Conservation (phyloP, 1,140 invertebrate genomes). For the Campoletis sonorensis region DNA sequence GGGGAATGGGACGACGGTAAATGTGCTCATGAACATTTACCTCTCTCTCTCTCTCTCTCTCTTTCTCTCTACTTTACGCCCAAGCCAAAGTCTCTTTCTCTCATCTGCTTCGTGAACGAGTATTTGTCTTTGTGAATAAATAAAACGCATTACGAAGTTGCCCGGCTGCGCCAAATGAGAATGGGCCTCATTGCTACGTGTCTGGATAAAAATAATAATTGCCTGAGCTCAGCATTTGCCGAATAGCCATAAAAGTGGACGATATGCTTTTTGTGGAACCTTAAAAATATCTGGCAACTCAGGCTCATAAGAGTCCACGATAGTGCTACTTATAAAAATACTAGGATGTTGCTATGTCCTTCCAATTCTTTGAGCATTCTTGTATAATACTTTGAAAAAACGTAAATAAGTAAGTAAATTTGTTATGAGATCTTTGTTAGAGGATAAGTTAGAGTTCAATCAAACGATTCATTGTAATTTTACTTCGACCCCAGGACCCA, state of each 20-base stretch:
- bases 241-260: not conserved
- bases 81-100: constrained; percentile 35
- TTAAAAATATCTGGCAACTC: not conserved
- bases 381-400: too few species aligned
- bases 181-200: not conserved
- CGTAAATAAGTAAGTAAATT: too few species aligned
- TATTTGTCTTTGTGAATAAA: constrained; percentile 77
- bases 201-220: constrained; percentile 10
- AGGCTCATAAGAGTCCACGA: not conserved
- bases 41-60: constrained; percentile 37
- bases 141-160: constrained; percentile 74
- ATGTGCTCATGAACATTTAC: constrained; percentile 55
- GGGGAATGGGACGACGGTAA: constrained; percentile 29
- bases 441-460: constrained; percentile 6
- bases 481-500: not conserved
- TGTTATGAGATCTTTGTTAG: not conserved
- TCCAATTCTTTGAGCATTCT: not conserved
- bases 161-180: constrained; percentile 36
- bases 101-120: constrained; percentile 64
- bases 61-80: constrained; percentile 28
- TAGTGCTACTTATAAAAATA: not conserved
- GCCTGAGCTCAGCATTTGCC: not conserved
- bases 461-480: not conserved
- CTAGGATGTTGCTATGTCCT: not conserved
- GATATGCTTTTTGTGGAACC: not conserved